Percentiles rank a stretch among this genome's conserved stretches.
Conservation (phyloP, 1,140 invertebrate genomes). For the Hylyphantes graminicola region DNA sequence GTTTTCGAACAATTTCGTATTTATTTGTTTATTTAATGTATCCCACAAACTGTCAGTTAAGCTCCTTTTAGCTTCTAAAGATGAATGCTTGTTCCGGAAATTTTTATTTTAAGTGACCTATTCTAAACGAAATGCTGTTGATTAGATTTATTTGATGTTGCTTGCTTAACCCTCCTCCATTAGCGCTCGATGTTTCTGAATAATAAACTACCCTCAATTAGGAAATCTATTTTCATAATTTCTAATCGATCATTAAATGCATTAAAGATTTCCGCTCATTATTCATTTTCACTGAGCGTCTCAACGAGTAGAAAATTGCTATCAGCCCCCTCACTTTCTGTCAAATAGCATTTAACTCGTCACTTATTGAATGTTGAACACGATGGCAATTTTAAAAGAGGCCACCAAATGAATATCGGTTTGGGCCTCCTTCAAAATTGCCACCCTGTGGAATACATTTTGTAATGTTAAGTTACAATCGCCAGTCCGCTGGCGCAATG, state of each 20-base stretch:
- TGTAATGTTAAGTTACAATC: no score
- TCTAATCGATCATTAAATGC: constrained; percentile 26
- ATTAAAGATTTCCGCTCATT: constrained; percentile 5
- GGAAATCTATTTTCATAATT: constrained; percentile 24
- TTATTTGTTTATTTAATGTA: not conserved
- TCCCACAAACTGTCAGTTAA: no score
- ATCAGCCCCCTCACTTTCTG: no score
- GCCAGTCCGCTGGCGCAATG: no score
- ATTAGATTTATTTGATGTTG: constrained; percentile 39
- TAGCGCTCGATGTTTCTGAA: constrained; percentile 5
- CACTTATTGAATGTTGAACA: no score
- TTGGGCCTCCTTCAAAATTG: no score
- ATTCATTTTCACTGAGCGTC: no score
- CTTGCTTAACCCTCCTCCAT: not conserved
- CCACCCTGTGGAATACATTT: no score
- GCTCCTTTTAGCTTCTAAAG: not conserved
- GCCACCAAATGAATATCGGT: no score
- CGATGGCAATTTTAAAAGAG: no score
- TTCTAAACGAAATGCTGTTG: not conserved
- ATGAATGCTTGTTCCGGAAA: not conserved
- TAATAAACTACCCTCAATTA: constrained; percentile 19
- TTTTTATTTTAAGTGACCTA: constrained; percentile 19
- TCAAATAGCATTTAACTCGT: no score
- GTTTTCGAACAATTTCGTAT: not conserved
- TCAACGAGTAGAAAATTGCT: no score